Percentiles rank a stretch among this genome's conserved stretches.
These are phyloP conservation scores for Eolophus roseicapilla DNA, from an alignment of 2,113 vertebrate species.

Conservation along the genomic window DNA sequence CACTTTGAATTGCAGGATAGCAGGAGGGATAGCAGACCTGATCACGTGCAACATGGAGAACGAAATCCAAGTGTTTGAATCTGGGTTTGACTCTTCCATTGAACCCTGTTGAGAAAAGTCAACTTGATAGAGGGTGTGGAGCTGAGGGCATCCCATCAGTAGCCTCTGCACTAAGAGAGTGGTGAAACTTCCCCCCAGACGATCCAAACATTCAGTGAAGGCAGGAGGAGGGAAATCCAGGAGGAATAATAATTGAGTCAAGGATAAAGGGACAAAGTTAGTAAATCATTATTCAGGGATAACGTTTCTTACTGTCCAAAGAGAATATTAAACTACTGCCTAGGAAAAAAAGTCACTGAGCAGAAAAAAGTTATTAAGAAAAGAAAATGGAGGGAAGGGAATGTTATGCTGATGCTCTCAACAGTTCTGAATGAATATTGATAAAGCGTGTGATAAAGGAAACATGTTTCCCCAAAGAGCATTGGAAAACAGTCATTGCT, in stretches of 20 bases:
- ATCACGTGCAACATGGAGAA: not conserved
- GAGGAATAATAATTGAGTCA: constrained; percentile 24
- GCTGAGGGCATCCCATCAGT: not conserved
- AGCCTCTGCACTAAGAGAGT: not conserved
- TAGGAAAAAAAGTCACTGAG: not conserved
- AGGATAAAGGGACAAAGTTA: constrained; percentile 51
- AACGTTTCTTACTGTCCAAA: constrained; percentile 47
- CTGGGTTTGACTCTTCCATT: not conserved
- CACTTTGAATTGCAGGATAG: not conserved
- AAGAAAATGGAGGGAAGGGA: constrained; percentile 45
- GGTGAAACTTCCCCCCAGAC: not conserved
- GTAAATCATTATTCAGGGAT: constrained; percentile 46
- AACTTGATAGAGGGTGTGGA: not conserved
- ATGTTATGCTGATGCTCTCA: constrained; percentile 59
- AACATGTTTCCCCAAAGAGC: constrained; percentile 39
- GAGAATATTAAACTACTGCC: constrained; percentile 47
- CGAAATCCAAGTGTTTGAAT: not conserved
- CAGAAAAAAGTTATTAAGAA: constrained; percentile 50
- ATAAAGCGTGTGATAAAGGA: constrained; percentile 50
- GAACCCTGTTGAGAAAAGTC: not conserved
- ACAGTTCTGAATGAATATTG: constrained; percentile 56
- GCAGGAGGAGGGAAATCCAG: not conserved
- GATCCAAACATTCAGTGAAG: fast-evolving
- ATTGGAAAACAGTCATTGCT: not conserved
- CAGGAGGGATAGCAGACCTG: fast-evolving